Evolutionary conservation across 2,888 invertebrate genomes (phyloP), one percentile per base, ranked within the genome.

Genomic region (Coenonympha arcania): DNA sequence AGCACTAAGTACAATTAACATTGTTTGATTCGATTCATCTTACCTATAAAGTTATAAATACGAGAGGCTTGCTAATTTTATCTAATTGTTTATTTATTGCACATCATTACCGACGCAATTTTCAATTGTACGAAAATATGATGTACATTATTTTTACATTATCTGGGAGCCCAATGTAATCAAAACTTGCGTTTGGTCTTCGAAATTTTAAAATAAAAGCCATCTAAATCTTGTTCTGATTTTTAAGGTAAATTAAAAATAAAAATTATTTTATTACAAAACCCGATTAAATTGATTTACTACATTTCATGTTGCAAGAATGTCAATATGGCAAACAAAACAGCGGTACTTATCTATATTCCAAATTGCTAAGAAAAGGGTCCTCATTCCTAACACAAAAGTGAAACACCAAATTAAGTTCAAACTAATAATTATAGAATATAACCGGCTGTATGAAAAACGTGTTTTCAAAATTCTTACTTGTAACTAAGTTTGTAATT

Each of bases 21-120:
- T 50, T 52, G 48, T 42, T n/a, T 42, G 45, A 42, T 51, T 56
- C 41, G 52, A 48, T 54, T 52, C 53, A 54, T 31, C 52, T 49
- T 45, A 56, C 4, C 8, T n/a, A n/a, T n/a, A 11, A 11, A 6
- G 4, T 5, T 11, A 19, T 36, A 19, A 19, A 19, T 3, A 16
- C 16, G 8, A 36, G 8, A 33, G 16, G 36, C 20, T 36, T 36
- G 18, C 16, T 18, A 19, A 36, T 19, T 11, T 9, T 11, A 36
- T n/a, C 19, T 19, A 36, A 36, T 4, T 36, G 20, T 6, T n/a
- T 36, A 36, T 36, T 9, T 19, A 19, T 11, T 19, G 36, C 19
- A n/a, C 19, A 36, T 19, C 2, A 2, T 19, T 36, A 36, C 3
- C 36, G 19, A 19, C 34, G n/a, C 18, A 16, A 18, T 8, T 22